Evolutionary conservation across 2,888 invertebrate genomes (phyloP), one percentile per base, ranked within the genome.

Genomic region (Seladonia tumulorum): DNA sequence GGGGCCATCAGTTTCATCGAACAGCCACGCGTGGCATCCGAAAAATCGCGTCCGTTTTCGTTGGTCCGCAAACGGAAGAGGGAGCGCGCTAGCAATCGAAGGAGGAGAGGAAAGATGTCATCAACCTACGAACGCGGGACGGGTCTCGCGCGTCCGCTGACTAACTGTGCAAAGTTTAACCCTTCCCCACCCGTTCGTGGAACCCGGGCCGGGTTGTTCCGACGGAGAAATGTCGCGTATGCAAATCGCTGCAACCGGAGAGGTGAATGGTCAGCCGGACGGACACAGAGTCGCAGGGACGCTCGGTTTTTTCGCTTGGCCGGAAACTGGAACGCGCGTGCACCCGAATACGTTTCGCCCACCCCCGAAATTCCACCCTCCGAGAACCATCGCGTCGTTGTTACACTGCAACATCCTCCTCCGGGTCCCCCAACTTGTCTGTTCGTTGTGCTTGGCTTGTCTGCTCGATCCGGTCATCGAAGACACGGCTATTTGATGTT

Each of bases 101-200:
- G 76, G 81, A 53, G 78, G 83, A 88, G 89, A 88, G 89, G 89
- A 85, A 88, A 88, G 89, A 88, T 91, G 89, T 91, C 91, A 90
- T 91, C 91, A 91, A 91, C 91, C 91, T 91, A 85, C 88, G 82
- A 86, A 87, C 42, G 60, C 76, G 76, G 76, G 25, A 77, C 84
- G 81, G 80, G 76, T 75, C 83, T 53, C 87, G 82, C 81, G 87
- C 68, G n/a, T 29, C 89, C 90, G 90, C 87, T 91, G 91, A 91
- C 91, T 91, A 91, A 91, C 91, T 89, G 91, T 90, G 91, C 90
- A 91, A 91, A 91, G 90, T 91, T 91, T 89, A 91, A 91, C 87
- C 90, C 91, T 88, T 77, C 88, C 81, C 85, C 73, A 39, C 22
- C 68, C 18, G 68, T 68, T 68, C 68, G 76, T 80, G 84, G 82